A percentile compares a stretch with the other conserved stretches of the same genome.
Conservation (phyloP, 2,797 vertebrate genomes). For the Ptychobarbus kaznakovi region DNA sequence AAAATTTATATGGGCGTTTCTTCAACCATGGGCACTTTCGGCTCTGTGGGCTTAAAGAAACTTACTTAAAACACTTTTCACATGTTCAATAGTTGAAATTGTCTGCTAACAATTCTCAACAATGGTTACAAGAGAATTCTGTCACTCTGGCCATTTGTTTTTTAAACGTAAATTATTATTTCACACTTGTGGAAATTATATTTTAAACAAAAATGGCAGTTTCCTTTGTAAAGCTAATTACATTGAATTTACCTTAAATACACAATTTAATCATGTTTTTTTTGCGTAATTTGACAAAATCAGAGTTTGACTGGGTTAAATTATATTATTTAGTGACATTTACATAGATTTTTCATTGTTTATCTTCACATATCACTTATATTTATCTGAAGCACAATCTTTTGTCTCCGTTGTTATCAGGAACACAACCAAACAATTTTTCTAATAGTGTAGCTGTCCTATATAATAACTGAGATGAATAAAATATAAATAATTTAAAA, state of each 20-base stretch:
- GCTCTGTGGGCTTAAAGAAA: not conserved
- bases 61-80: not conserved
- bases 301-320: not conserved
- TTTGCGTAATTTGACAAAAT: not conserved
- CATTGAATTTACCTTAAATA: not conserved
- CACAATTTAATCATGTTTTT: not conserved
- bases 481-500: not conserved
- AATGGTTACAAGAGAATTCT: not conserved
- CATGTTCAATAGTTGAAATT: not conserved
- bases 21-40: not conserved
- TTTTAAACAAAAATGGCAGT: not conserved
- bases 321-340: not conserved
- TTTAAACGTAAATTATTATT: not conserved
- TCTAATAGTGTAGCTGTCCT: not conserved
- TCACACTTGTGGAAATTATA: not conserved
- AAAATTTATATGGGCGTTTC: not conserved
- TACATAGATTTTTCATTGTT: not conserved
- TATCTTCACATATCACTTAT: not conserved
- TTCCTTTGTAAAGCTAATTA: no score
- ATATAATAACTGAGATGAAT: not conserved
- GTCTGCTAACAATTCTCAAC: not conserved
- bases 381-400: not conserved
- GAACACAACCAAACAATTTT: not conserved
- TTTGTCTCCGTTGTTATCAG: not conserved
- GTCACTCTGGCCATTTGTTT: not conserved